These are phyloP conservation scores for Brassicogethes aeneus DNA, from an alignment of 2,888 invertebrate genomes.

Conservation along the genomic window DNA sequence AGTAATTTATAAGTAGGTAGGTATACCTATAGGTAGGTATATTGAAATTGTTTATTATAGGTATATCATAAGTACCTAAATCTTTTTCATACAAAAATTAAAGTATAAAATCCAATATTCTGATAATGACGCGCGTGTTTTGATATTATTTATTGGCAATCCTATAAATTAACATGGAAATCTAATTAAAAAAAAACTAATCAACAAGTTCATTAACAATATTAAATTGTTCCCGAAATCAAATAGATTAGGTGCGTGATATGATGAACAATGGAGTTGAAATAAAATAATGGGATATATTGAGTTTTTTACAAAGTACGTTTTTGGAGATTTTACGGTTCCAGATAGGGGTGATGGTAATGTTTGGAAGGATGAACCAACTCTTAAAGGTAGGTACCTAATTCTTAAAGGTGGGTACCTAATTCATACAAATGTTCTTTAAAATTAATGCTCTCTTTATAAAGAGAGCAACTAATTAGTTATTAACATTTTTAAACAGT, in stretches of 20 bases:
- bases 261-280: too few relatives aligned
- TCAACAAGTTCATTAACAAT: slow-evolving; percentile 1
- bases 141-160: neutral
- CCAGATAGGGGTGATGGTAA: slow-evolving; percentile 13
- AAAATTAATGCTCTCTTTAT: too few relatives aligned
- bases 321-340: neutral
- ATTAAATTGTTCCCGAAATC: slow-evolving; percentile 7
- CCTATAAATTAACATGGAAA: slow-evolving; percentile 16
- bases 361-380: slow-evolving; percentile 20
- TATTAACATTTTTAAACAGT: too few relatives aligned
- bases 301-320: slow-evolving; percentile 8
- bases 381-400: slow-evolving; percentile 15
- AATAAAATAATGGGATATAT: slow-evolving; percentile 3
- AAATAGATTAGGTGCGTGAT: too few relatives aligned
- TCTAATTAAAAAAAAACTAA: slow-evolving; percentile 14
- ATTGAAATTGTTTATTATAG: too few relatives aligned
- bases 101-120: neutral
- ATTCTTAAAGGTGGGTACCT: too few relatives aligned
- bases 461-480: too few relatives aligned
- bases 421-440: too few relatives aligned
- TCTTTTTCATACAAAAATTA: too few relatives aligned
- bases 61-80: too few relatives aligned
- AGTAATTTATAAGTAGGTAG: too few relatives aligned
- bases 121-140: neutral
- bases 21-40: too few relatives aligned